Base-by-base conservation (phyloP, 2,797 vertebrate genomes). In the Pipistrellus kuhlii region DNA sequence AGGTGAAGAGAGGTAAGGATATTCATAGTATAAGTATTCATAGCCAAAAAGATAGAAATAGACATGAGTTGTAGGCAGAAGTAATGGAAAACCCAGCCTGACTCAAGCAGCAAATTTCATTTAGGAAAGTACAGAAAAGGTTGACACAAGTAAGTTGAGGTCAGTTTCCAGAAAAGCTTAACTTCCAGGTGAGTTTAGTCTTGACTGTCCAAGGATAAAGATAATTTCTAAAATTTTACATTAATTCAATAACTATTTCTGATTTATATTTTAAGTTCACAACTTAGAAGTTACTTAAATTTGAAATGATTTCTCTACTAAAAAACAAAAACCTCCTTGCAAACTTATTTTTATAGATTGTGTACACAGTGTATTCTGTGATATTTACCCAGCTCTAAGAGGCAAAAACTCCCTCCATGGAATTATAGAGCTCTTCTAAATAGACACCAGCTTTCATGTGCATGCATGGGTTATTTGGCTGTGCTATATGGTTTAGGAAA, bases 321-420 rank as follows among this genome's bases (percentile, higher is more conserved):
- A 85, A 64, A 57, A 41, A 14, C 59, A 51, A 91, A 95, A 95
- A 90, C 73, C 21, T 9, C 27, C 88, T 90, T 83, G 62, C 23
- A 90, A 81, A n/a, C 7, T 30, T 35, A 30, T 48, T 89, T 86
- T 89, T 66, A 44, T 8, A 75, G 66, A 57, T 35, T 57, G 17
- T 87, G 69, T 8, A 64, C 21, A 62, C n/a, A 53, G 55, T 64
- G 25, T 9, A 27, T 77, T 72, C 14, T n/a, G 18, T 20, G 20
- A 64, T n/a, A 68, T 62, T 89, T 77, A 72, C 41, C 90, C 57
- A 80, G 48, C 75, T 92, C 53, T 32, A 35, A 75, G 32, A 85
- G 11, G 25, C 48, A 83, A 10, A 23, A 75, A 32, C 4, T 83
- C 27, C 8, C 11, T 72, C 76, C 27, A 44, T 68, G 38, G 30